These are phyloP conservation scores for Ceyx erithaca DNA, from an alignment of 2,797 vertebrate species.

Conservation along the genomic window DNA sequence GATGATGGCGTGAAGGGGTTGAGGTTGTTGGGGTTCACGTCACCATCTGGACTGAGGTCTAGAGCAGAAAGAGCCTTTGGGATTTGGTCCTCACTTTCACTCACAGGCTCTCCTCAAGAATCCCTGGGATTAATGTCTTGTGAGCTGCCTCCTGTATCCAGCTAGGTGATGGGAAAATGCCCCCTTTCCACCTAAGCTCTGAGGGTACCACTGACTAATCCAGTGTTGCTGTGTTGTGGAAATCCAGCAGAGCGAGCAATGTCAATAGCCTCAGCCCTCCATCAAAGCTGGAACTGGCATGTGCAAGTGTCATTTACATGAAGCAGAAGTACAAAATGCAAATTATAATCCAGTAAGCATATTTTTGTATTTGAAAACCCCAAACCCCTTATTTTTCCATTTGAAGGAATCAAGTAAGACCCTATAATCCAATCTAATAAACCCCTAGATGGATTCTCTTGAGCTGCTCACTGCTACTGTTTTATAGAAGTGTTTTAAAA, in stretches of 20 bases:
- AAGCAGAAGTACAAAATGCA: neutral
- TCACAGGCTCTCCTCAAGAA: accelerated
- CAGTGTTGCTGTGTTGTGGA: neutral
- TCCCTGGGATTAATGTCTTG: accelerated
- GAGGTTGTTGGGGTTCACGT: accelerated
- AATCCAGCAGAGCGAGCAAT: neutral
- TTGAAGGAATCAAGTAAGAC: neutral
- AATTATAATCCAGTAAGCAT: neutral
- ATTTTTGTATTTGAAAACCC: neutral
- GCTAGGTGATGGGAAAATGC: neutral
- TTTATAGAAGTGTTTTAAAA: slow-evolving; percentile 6
- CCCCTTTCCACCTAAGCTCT: accelerated
- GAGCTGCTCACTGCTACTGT: neutral
- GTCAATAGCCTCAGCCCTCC: neutral
- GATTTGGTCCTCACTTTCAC: accelerated
- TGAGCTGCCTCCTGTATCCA: accelerated
- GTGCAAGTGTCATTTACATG: neutral
- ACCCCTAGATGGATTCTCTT: neutral
- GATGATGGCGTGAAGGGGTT: accelerated
- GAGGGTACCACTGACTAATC: accelerated
- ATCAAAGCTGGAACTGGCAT: neutral
- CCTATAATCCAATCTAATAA: slow-evolving; percentile 27
- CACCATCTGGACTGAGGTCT: neutral
- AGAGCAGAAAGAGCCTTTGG: neutral
- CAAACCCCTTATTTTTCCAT: slow-evolving; percentile 7